Conservation (phyloP, 1,140 invertebrate genomes). For the Diplogasteroides magnus region DNA sequence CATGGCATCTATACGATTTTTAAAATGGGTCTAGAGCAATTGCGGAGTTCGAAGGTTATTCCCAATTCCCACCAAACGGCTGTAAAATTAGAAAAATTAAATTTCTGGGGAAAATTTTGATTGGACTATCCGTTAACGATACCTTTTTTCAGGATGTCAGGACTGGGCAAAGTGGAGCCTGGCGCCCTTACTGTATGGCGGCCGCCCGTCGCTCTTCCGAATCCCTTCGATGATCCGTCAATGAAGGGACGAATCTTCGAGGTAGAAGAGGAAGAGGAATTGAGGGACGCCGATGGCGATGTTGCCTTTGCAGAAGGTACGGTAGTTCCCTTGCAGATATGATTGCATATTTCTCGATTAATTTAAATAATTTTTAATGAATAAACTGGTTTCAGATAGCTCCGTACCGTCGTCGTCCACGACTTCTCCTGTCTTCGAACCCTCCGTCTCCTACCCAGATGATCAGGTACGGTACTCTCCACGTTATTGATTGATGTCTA, state of each 20-base stretch:
- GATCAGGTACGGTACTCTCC: background rate
- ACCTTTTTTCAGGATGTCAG: background rate
- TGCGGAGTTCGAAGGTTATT: too few relatives aligned
- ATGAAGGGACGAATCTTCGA: slow-evolving; percentile 9
- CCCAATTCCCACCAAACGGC: too few relatives aligned
- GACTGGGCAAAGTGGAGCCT: background rate
- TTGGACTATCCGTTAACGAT: background rate
- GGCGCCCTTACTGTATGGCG: slow-evolving; percentile 6
- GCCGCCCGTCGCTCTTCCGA: background rate
- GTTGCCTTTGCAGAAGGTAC: background rate
- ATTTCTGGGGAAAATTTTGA: too few relatives aligned
- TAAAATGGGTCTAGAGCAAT: too few relatives aligned
- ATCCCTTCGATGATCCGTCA: slow-evolving; percentile 14
- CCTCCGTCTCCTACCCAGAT: background rate
- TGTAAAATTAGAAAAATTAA: too few relatives aligned
- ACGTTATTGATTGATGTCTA: too few relatives aligned
- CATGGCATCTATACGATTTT: too few relatives aligned
- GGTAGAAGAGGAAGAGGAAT: background rate
- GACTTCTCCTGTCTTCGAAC: background rate
- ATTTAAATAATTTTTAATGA: background rate
- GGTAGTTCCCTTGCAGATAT: too few relatives aligned
- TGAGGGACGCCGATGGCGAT: background rate
- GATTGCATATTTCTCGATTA: too few relatives aligned
- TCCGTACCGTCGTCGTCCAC: background rate
- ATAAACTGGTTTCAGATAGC: background rate